These are phyloP conservation scores for Dynastes maya DNA, from an alignment of 2,888 invertebrate genomes.

Conservation along the genomic window DNA sequence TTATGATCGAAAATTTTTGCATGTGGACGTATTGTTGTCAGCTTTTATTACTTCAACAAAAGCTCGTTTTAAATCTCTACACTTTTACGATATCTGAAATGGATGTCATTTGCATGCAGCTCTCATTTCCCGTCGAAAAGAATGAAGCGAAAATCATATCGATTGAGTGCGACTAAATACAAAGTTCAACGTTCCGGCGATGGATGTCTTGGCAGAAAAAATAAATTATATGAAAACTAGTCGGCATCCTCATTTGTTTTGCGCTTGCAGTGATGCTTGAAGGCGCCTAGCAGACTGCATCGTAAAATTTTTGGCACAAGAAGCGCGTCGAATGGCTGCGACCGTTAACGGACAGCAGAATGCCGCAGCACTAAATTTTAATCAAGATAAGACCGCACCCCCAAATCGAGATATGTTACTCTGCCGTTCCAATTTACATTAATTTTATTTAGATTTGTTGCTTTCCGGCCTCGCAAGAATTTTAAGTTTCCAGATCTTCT, in stretches of 20 bases:
- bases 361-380: constrained; percentile 46
- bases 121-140: constrained; percentile 11
- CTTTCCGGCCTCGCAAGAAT: constrained; percentile 17
- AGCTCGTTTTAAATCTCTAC: constrained; percentile 20
- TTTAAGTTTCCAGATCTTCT: constrained; percentile 33
- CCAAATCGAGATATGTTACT: constrained; percentile 47
- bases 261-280: constrained; percentile 46
- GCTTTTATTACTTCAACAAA: constrained; percentile 11
- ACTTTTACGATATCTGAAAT: constrained; percentile 16
- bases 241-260: constrained; percentile 46
- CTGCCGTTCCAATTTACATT: constrained; percentile 40
- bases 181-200: constrained; percentile 37
- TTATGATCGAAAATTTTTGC: no score
- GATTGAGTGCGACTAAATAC: constrained; percentile 38
- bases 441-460: constrained; percentile 44
- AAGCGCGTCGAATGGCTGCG: constrained; percentile 34
- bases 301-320: constrained; percentile 51
- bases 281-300: constrained; percentile 48
- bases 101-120: neutral
- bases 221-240: constrained; percentile 46
- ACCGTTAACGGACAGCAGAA: constrained; percentile 40
- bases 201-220: constrained; percentile 42
- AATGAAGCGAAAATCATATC: constrained; percentile 31
- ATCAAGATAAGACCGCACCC: constrained; percentile 43
- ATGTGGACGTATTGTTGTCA: neutral